Evolutionary conservation across 2,888 invertebrate species (phyloP).

Genomic region (Platycheirus rosarum): DNA sequence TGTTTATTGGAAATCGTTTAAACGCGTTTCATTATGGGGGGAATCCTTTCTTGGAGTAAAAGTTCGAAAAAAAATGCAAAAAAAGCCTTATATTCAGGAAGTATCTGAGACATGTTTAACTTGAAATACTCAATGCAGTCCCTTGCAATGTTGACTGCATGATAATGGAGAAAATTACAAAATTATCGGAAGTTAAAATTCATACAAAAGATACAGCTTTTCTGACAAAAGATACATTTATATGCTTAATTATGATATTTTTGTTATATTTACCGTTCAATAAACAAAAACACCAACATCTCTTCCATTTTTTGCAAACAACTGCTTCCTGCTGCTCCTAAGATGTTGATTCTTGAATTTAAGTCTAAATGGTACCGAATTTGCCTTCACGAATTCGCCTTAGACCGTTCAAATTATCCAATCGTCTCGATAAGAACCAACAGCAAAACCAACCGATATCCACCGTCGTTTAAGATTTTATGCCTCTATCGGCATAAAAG

Average conservation of each 20-base stretch:
- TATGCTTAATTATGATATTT: background rate
- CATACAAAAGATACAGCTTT: conserved; percentile 2
- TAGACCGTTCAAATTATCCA: background rate
- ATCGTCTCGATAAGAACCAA: background rate
- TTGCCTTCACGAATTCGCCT: conserved; percentile 29
- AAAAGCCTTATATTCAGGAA: conserved; percentile 6
- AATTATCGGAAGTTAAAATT: background rate
- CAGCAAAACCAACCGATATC: background rate
- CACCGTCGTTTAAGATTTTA: background rate
- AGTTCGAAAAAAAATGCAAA: background rate
- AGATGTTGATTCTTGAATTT: background rate
- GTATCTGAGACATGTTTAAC: conserved; percentile 31
- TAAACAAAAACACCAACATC: conserved; percentile 52
- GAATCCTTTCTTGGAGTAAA: background rate
- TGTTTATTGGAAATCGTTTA: conserved; percentile 3
- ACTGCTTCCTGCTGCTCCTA: background rate
- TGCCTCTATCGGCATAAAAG: conserved; percentile 13
- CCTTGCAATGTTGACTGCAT: background rate
- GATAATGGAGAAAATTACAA: background rate
- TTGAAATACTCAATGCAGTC: conserved; percentile 7
- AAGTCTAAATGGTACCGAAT: conserved; percentile 38
- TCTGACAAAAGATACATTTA: conserved; percentile 12
- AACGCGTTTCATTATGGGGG: background rate
- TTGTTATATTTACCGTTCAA: conserved; percentile 62
- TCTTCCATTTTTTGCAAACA: conserved; percentile 50